phyloP scores from a whole-genome alignment of 1,140 invertebrate genomes.

The Galleria mellonella region DNA sequence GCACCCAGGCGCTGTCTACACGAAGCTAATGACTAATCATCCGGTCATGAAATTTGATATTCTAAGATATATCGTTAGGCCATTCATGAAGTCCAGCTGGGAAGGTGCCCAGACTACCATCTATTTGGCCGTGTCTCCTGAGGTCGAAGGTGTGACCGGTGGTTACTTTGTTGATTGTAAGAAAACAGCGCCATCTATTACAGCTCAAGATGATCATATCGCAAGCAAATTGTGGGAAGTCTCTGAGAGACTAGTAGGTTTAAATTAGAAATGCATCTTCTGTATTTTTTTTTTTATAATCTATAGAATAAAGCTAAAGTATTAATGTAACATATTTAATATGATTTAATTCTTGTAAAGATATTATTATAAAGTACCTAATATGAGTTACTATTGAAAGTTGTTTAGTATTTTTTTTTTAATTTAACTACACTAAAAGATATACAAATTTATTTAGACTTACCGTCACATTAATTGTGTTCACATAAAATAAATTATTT shows the following conservation, averaged over 20 bases:
- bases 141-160: conserved; percentile 68
- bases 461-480: no score
- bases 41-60: neutral
- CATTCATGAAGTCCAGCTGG: conserved; percentile 6
- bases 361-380: no score
- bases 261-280: no score
- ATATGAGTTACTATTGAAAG: no score
- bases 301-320: no score
- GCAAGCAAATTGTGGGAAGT: conserved; percentile 55
- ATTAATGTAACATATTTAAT: no score
- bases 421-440: no score
- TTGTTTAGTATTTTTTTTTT: no score
- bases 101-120: conserved; percentile 76
- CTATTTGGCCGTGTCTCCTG: conserved; percentile 70
- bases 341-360: no score
- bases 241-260: conserved; percentile 15
- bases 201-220: conserved; percentile 31
- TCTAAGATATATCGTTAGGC: neutral
- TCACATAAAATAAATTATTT: no score
- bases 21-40: neutral
- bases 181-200: conserved; percentile 23
- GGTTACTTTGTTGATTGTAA: conserved; percentile 76
- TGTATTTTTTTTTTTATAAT: no score
- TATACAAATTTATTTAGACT: no score
- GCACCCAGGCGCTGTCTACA: conserved; percentile 4